Evolutionary conservation across 2,113 vertebrate genomes (phyloP).

Genomic region (Trichomycterus rosablanca): DNA sequence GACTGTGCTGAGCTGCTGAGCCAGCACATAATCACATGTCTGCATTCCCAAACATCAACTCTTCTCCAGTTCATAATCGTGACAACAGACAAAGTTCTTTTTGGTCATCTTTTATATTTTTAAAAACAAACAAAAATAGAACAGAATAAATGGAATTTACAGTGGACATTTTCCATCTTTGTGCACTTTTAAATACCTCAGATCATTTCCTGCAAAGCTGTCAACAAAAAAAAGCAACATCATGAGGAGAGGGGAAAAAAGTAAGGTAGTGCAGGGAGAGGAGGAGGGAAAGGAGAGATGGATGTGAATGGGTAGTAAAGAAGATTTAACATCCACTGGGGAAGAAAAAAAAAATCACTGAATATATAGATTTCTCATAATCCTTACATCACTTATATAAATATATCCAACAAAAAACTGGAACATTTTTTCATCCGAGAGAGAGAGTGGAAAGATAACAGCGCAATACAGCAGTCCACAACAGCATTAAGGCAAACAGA

Average conservation of each 20-base stretch:
- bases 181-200: conserved; percentile 77
- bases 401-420: conserved; percentile 70
- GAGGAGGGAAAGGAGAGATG: conserved; percentile 53
- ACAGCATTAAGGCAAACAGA: conserved; percentile 77
- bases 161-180: conserved; percentile 80
- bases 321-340: conserved; percentile 65
- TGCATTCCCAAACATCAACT: too few species aligned
- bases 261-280: conserved; percentile 12
- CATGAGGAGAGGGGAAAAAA: conserved; percentile 39
- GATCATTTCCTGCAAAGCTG: conserved; percentile 74
- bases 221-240: conserved; percentile 71
- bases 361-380: conserved; percentile 79
- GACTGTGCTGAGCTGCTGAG: too few species aligned
- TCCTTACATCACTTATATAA: conserved; percentile 82
- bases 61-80: not conserved
- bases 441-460: conserved; percentile 46
- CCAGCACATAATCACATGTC: too few species aligned
- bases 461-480: conserved; percentile 74
- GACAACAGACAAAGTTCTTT: conserved; percentile 30
- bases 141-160: conserved; percentile 81
- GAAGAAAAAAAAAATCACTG: conserved; percentile 66
- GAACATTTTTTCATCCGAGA: conserved; percentile 51
- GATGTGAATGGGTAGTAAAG: conserved; percentile 55
- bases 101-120: conserved; percentile 76
- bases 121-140: conserved; percentile 77